These are phyloP conservation scores for Cotesia chilonis DNA, from an alignment of 1,140 invertebrate genomes.

Conservation along the genomic window DNA sequence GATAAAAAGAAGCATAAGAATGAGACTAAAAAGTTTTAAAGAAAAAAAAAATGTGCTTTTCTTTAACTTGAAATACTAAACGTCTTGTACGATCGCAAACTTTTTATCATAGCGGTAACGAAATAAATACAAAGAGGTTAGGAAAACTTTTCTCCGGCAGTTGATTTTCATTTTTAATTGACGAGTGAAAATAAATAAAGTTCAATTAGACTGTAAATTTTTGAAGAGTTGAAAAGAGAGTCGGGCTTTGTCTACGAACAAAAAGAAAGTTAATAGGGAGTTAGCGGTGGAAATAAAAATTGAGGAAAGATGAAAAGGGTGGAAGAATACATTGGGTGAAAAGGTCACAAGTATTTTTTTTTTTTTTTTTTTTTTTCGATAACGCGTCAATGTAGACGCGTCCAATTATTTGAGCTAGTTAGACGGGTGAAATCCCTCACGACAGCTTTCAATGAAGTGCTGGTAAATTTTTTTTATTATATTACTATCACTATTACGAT, in stretches of 20 bases:
- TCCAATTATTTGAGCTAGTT: slow-evolving; percentile 42
- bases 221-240: neutral
- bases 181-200: neutral
- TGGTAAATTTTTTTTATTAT: neutral
- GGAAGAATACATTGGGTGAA: slow-evolving; percentile 18
- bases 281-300: neutral
- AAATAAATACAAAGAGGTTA: slow-evolving; percentile 32
- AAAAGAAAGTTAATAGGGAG: neutral
- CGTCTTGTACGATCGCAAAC: slow-evolving; percentile 17
- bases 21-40: too few species aligned
- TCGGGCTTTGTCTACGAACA: neutral
- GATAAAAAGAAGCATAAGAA: slow-evolving; percentile 1
- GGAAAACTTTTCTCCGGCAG: slow-evolving; percentile 32
- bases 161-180: neutral
- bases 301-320: neutral
- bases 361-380: slow-evolving; percentile 24
- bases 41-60: slow-evolving; percentile 12
- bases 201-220: neutral
- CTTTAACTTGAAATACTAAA: neutral
- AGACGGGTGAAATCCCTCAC: slow-evolving; percentile 37
- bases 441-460: slow-evolving; percentile 37
- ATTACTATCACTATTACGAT: neutral
- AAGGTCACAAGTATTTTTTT: slow-evolving; percentile 26
- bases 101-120: slow-evolving; percentile 23
- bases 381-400: slow-evolving; percentile 22